A percentile compares a stretch with the other conserved stretches of the same genome.
These are phyloP conservation scores for Myoxocephalus aenaeus DNA, from an alignment of 2,797 vertebrate genomes.

Conservation along the genomic window DNA sequence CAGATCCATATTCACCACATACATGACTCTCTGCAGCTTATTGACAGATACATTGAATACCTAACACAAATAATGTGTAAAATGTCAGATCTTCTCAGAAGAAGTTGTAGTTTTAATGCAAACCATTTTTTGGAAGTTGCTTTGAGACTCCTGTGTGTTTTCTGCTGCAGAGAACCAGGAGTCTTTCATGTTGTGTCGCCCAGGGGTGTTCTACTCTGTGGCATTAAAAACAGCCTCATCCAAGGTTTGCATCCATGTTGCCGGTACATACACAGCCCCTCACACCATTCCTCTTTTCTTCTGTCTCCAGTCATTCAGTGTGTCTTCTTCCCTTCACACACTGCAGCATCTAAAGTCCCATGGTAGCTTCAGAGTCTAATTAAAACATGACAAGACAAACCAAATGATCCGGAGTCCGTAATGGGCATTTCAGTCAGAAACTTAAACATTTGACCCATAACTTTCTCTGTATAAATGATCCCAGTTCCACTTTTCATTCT, in stretches of 20 bases:
- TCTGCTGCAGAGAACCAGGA: slow-evolving; percentile 9
- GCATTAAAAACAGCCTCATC: slow-evolving; percentile 26
- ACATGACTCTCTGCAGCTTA: background rate
- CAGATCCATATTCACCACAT: background rate
- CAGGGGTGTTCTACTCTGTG: slow-evolving; percentile 15
- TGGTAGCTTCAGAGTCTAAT: background rate
- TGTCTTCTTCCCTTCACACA: background rate
- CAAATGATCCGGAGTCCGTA: background rate
- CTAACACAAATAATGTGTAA: background rate
- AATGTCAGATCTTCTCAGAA: slow-evolving; percentile 7
- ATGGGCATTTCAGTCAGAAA: background rate
- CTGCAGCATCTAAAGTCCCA: background rate
- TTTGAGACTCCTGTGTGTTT: slow-evolving; percentile 17
- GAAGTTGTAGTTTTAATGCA: slow-evolving; percentile 3
- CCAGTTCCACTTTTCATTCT: background rate
- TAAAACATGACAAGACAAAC: background rate
- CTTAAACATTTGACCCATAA: background rate
- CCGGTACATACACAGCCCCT: background rate
- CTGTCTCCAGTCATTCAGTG: background rate
- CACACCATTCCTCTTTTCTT: background rate
- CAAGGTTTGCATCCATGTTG: slow-evolving; percentile 12
- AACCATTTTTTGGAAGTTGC: slow-evolving; percentile 8
- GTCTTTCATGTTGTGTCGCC: slow-evolving; percentile 32
- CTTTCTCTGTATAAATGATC: background rate
- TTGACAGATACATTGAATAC: slow-evolving; percentile 6